A percentile compares a stretch with the other conserved stretches of the same genome.
phyloP scores from a whole-genome alignment of 2,797 vertebrate genomes.

The Delichon dasypus region DNA sequence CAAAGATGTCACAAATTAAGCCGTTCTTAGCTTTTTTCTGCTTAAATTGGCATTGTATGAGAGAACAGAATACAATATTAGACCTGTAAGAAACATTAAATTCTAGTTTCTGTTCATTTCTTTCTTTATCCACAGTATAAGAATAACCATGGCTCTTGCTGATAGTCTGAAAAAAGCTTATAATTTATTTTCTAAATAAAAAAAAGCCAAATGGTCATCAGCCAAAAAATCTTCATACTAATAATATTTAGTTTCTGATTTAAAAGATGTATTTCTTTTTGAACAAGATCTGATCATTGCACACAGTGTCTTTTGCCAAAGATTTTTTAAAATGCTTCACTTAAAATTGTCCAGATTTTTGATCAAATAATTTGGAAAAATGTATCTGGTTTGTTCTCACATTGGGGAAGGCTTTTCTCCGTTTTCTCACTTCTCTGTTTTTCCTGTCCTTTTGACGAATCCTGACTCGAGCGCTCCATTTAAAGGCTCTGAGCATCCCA shows the following conservation, averaged over 20 bases:
- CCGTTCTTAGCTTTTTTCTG: not conserved
- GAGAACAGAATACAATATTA: not conserved
- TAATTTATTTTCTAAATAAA: slow-evolving; percentile 13
- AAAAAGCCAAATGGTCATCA: not conserved
- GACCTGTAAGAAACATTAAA: not conserved
- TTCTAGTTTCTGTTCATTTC: not conserved
- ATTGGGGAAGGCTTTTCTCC: not conserved
- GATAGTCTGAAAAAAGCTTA: not conserved
- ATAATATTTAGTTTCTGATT: not conserved
- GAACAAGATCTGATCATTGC: not conserved
- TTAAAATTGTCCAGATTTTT: slow-evolving; percentile 45
- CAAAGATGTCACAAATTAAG: slow-evolving; percentile 11
- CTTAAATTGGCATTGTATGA: not conserved
- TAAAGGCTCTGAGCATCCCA: slow-evolving; percentile 32
- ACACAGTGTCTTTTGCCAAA: not conserved
- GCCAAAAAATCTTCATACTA: not conserved
- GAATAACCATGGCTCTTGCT: not conserved
- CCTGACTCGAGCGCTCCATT: not conserved
- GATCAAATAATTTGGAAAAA: slow-evolving; percentile 36
- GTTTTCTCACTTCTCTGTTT: slow-evolving; percentile 45
- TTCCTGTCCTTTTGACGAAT: slow-evolving; percentile 9
- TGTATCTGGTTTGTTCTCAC: slow-evolving; percentile 26
- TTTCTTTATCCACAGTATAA: not conserved
- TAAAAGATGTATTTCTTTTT: slow-evolving; percentile 4
- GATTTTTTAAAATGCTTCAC: not conserved